Evolutionary conservation across 2,797 vertebrate genomes (phyloP), one percentile per base, ranked within the genome.

Genomic region (Acipenser transmontanus): DNA sequence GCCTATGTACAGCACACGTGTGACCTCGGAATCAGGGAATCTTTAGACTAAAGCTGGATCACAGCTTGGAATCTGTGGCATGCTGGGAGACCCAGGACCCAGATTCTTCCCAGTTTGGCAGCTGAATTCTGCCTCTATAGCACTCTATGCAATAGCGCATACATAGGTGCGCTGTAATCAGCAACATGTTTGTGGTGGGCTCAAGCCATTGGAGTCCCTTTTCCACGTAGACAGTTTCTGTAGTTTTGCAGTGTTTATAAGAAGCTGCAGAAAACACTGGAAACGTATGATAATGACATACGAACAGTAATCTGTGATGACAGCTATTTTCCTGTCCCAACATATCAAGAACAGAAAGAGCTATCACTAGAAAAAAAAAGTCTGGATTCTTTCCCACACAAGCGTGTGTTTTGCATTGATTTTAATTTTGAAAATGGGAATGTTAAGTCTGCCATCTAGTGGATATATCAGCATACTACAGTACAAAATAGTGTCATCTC

Each of bases 161-260:
- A 0, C 34, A 34, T 34, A 34, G 34, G 34, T 34, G 47, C 20
- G 17, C 62, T 63, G 54, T 14, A 10, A 17, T 49, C 10, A 20
- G 47, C 61, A 47, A 10, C 49, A n/a, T 62, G 61, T 62, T n/a
- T 14, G 61, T 47, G 48, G 17, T 7, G 7, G 62, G 48, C 6
- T 47, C 50, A 50, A 65, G 13, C 6, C 52, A 20, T 12, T 34
- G 34, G 34, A 34, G 34, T 34, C 34, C 68, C 20, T 10, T 50
- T 60, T 65, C 62, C 67, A 57, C 50, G 56, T 63, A 17, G 48
- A 47, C 6, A 52, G 10, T 9, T 59, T 54, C 59, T 20, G 52
- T 67, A 51, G 59, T 67, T 6, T 11, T 60, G 47, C 59, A 10
- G 10, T 61, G 57, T 64, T 52, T 60, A 7, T 60, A 59, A 65